Percentiles rank a stretch among this genome's conserved stretches.
Conservation (phyloP, 2,888 invertebrate species). For the Mythimna vitellina region DNA sequence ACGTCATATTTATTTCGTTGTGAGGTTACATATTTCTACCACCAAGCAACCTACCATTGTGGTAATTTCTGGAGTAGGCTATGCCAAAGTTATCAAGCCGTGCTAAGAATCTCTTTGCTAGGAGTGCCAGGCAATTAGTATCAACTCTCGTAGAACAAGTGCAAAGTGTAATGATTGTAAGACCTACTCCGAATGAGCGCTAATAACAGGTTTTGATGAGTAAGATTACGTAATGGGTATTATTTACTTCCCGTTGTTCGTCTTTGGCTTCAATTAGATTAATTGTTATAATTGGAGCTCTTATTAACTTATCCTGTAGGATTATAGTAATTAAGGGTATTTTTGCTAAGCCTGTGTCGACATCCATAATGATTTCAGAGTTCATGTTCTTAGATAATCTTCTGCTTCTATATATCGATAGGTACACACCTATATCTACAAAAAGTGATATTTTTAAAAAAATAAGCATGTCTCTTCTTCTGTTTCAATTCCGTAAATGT, state of each 20-base stretch:
- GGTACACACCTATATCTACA: too few relatives aligned
- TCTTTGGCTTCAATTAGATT: slow-evolving; percentile 55
- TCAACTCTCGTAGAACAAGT: slow-evolving; percentile 6
- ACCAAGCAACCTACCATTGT: background rate
- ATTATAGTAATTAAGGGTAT: slow-evolving; percentile 12
- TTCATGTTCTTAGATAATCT: background rate
- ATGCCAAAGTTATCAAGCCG: background rate
- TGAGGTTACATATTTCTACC: background rate
- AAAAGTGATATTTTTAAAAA: background rate
- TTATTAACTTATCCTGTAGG: slow-evolving; percentile 54
- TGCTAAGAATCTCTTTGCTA: background rate
- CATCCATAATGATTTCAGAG: background rate
- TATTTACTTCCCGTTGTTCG: slow-evolving; percentile 47
- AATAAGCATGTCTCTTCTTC: background rate
- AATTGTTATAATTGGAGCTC: slow-evolving; percentile 60
- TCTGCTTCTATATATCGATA: background rate
- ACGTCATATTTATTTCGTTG: slow-evolving; percentile 3
- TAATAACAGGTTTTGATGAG: slow-evolving; percentile 30
- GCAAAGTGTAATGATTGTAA: slow-evolving; percentile 9
- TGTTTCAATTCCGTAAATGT: background rate
- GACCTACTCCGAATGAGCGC: slow-evolving; percentile 14
- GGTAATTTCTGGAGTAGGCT: background rate
- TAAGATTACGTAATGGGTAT: slow-evolving; percentile 31
- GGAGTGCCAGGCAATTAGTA: background rate
- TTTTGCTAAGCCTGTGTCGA: background rate